Percentiles rank a stretch among this genome's conserved stretches.
These are phyloP conservation scores for Drosophila quinaria DNA, from an alignment of 2,888 invertebrate species.

Conservation along the genomic window DNA sequence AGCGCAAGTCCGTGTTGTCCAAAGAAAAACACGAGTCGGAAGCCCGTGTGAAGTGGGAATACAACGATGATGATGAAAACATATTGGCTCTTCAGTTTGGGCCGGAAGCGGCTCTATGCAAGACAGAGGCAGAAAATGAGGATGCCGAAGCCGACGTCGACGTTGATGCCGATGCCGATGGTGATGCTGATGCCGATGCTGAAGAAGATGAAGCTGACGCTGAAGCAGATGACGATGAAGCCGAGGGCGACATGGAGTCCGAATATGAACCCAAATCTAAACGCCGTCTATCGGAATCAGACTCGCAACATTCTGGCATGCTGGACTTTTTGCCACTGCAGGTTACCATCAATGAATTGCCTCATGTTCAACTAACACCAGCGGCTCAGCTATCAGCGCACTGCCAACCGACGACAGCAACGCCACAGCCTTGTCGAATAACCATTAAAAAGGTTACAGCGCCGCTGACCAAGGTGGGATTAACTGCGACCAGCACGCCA, in stretches of 20 bases:
- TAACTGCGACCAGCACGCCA: constrained; percentile 14
- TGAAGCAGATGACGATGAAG: constrained; percentile 27
- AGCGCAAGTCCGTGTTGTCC: constrained; percentile 58
- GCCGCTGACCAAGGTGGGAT: constrained; percentile 34
- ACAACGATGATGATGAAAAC: constrained; percentile 66
- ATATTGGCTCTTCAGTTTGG: constrained; percentile 49
- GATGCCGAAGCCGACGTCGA: constrained; percentile 47
- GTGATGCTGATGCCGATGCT: constrained; percentile 10
- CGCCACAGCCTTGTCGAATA: constrained; percentile 70
- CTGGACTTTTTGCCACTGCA: constrained; percentile 70
- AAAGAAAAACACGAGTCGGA: constrained; percentile 29
- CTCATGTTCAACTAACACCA: constrained; percentile 43
- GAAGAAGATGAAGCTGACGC: constrained; percentile 42
- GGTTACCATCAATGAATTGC: constrained; percentile 75
- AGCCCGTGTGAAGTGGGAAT: constrained; percentile 69
- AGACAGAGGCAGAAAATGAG: constrained; percentile 46
- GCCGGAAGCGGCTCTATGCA: constrained; percentile 14
- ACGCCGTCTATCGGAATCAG: constrained; percentile 67
- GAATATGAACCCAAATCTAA: constrained; percentile 61
- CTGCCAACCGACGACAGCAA: constrained; percentile 29
- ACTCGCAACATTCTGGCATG: constrained; percentile 75
- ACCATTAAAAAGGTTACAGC: constrained; percentile 74
- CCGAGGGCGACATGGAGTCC: constrained; percentile 22
- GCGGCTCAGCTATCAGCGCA: constrained; percentile 25
- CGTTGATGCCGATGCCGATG: constrained; percentile 18